Evolutionary conservation across 2,797 vertebrate genomes (phyloP), one percentile per base, ranked within the genome.

Genomic region (Enteromius treurensis): DNA sequence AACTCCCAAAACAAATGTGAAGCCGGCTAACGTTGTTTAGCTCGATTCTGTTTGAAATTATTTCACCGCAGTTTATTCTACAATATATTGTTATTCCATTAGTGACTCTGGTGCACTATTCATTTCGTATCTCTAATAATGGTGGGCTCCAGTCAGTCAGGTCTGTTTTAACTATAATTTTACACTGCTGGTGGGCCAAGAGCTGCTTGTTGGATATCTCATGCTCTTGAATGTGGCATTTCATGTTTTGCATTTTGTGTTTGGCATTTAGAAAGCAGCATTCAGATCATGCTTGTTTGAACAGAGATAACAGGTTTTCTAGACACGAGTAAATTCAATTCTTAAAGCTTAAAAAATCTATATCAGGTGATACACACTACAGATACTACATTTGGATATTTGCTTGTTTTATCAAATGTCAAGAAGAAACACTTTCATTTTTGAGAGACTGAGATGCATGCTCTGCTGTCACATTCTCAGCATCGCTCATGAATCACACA

Each of bases 351-450:
- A 32, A 21, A 77, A 75, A 65, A 65, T 62, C 53, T n/a, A 71
- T 47, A 60, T 71, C 13, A 34, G n/a, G 47, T 60, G n/a, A 29
- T 32, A 29, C 67, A 60, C 2, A 45, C 40, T 60, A 55, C 19
- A 71, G 23, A 71, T 34, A 60, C 2, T 11, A 23, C 17, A 0
- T 15, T 3, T 49, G 17, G 5, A n/a, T 47, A 42, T 64, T 34
- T 81, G n/a, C 47, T 71, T 47, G 14, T 79, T 77, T 51, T 81
- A 76, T 83, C 58, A 79, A 32, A 85, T 62, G 70, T 69, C 71
- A 81, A 84, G 79, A 74, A 78, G 26, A 83, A 67, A 75, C 37
- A 15, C 37, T 45, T 21, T 47, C 1, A 21, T 77, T 45, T 76
- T 64, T 78, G 42, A 78, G 23, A 78, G 34, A 42, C 53, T 15